These are phyloP conservation scores for Andrena chrysosceles DNA, from an alignment of 2,888 invertebrate species.

Conservation along the genomic window DNA sequence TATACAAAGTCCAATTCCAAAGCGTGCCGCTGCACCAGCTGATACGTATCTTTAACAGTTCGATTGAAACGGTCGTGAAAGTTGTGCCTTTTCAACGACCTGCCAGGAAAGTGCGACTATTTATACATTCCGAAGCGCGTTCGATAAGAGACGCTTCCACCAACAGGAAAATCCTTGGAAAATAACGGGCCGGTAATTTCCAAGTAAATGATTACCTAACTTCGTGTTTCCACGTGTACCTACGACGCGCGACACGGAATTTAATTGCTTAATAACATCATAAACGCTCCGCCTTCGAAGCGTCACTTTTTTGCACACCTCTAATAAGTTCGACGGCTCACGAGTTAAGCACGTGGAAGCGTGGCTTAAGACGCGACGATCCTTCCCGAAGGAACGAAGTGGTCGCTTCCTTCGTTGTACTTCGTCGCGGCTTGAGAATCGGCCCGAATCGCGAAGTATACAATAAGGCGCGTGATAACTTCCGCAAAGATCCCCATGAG, in stretches of 20 bases:
- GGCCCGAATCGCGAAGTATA: neutral
- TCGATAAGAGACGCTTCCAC: neutral
- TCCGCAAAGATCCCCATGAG: constrained; percentile 16
- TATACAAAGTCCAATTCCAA: too few species aligned
- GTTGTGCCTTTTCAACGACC: neutral
- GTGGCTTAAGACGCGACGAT: neutral
- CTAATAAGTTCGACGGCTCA: too few species aligned
- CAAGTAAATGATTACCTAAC: neutral
- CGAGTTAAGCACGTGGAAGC: neutral
- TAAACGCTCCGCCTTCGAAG: too few species aligned
- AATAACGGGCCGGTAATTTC: neutral
- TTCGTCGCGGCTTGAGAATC: neutral
- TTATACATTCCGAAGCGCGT: neutral
- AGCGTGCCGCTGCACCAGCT: too few species aligned
- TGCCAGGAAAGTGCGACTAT: neutral
- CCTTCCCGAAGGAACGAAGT: neutral
- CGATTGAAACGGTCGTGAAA: too few species aligned
- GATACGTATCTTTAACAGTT: too few species aligned
- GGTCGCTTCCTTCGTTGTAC: too few species aligned
- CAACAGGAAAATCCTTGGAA: neutral
- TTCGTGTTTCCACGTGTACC: neutral
- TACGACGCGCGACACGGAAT: neutral
- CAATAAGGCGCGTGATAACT: neutral
- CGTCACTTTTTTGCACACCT: too few species aligned
- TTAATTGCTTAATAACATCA: neutral